Conservation (phyloP, 2,113 vertebrate genomes). For the Erythrolamprus reginae region DNA sequence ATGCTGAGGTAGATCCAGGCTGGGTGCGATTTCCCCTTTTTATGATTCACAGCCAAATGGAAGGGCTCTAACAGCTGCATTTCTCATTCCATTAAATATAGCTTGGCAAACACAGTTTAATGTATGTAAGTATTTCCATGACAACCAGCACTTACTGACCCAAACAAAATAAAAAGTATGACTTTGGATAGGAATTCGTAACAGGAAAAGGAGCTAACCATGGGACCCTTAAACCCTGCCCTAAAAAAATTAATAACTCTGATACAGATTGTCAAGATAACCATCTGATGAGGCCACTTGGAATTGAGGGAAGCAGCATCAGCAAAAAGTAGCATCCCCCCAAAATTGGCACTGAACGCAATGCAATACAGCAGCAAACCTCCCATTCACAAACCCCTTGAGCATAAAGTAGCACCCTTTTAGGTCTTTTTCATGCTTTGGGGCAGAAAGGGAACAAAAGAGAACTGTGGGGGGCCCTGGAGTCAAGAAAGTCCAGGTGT, state of each 20-base stretch:
- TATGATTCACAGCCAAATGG: conserved; percentile 7
- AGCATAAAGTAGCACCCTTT: background rate
- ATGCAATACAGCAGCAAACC: background rate
- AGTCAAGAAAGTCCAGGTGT: background rate
- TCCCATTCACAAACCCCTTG: too few relatives aligned
- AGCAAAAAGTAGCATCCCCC: background rate
- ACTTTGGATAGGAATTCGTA: conserved; percentile 38
- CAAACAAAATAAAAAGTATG: background rate
- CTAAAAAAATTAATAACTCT: background rate
- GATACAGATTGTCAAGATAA: background rate
- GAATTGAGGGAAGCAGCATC: background rate
- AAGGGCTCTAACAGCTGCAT: conserved; percentile 16
- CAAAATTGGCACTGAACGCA: background rate
- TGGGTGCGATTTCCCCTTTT: background rate
- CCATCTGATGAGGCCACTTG: background rate
- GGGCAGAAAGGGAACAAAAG: background rate
- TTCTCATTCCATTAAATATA: conserved; percentile 37
- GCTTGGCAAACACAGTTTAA: background rate
- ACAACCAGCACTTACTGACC: conserved; percentile 24
- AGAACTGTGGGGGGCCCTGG: background rate
- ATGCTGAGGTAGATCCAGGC: background rate
- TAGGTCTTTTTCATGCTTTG: background rate
- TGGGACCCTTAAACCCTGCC: background rate
- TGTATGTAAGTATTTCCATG: conserved; percentile 25
- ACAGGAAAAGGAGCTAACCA: background rate